These are phyloP conservation scores for Tiphia femorata DNA, from an alignment of 2,888 invertebrate genomes.

Conservation along the genomic window DNA sequence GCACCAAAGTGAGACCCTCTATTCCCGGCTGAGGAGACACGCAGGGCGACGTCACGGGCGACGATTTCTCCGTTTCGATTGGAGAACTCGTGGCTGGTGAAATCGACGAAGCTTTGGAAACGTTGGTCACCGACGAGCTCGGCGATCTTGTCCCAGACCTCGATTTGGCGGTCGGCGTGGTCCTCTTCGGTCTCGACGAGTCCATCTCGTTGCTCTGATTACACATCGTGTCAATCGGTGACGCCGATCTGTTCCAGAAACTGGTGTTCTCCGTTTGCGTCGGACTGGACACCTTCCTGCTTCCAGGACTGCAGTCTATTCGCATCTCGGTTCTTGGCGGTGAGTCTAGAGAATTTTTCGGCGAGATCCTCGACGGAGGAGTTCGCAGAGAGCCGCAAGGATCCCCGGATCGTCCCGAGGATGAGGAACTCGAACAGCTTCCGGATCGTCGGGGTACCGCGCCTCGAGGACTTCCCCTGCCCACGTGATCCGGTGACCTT, in stretches of 20 bases:
- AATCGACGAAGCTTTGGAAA: conserved; percentile 46
- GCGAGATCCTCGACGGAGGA: conserved; percentile 32
- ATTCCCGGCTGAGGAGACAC: conserved; percentile 65
- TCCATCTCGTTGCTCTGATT: conserved; percentile 39
- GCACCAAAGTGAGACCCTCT: conserved; percentile 73
- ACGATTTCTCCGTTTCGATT: conserved; percentile 39
- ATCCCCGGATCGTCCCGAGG: conserved; percentile 49
- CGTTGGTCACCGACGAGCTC: conserved; percentile 44
- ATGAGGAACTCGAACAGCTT: conserved; percentile 60
- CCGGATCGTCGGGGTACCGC: conserved; percentile 54
- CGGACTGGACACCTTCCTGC: conserved; percentile 63
- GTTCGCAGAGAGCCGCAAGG: conserved; percentile 36
- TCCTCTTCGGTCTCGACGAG: conserved; percentile 36
- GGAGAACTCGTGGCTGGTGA: conserved; percentile 54
- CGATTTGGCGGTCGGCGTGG: conserved; percentile 35
- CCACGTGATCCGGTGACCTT: conserved; percentile 58
- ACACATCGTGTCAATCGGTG: conserved; percentile 31
- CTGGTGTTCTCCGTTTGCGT: conserved; percentile 60
- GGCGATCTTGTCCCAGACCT: conserved; percentile 43
- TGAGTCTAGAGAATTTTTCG: conserved; percentile 34
- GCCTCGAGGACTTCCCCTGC: conserved; percentile 57
- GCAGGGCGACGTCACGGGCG: conserved; percentile 47
- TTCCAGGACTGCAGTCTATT: conserved; percentile 21
- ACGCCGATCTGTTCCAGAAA: conserved; percentile 41
- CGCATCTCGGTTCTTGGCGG: conserved; percentile 28